These are phyloP conservation scores for Mesitornis unicolor DNA, from an alignment of 2,113 vertebrate genomes.

Conservation along the genomic window DNA sequence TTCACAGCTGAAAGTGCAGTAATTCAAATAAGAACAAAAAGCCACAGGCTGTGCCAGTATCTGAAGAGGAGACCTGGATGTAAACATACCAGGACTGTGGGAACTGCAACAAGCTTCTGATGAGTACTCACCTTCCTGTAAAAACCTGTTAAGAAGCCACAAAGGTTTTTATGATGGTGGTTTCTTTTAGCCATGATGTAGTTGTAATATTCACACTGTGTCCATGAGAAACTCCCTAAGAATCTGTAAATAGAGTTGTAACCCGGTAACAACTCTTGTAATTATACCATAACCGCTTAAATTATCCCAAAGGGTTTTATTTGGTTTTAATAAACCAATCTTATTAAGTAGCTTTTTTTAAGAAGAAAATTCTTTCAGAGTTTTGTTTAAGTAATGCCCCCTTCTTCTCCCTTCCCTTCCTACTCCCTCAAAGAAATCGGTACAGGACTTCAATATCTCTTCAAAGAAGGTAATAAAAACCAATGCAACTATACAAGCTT, in stretches of 20 bases:
- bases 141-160: constrained; percentile 42
- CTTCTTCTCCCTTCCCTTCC: not conserved
- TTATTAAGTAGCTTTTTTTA: not conserved
- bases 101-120: constrained; percentile 6
- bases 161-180: not conserved
- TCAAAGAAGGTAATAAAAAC: not conserved
- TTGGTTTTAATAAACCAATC: not conserved
- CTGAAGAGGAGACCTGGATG: not conserved
- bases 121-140: constrained; percentile 26
- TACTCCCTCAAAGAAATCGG: not conserved
- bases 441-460: not conserved
- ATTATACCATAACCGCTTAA: not conserved
- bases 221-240: constrained; percentile 24
- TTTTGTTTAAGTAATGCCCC: not conserved
- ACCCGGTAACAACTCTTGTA: not conserved
- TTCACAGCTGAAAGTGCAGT: not conserved
- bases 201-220: not conserved
- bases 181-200: constrained; percentile 14
- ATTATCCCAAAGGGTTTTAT: not conserved
- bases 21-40: not conserved
- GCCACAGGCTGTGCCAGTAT: not conserved
- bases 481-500: not conserved
- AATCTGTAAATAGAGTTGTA: not conserved
- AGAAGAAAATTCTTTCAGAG: not conserved
- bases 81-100: constrained; percentile 3